A percentile compares a stretch with the other conserved stretches of the same genome.
These are phyloP conservation scores for Lithobates sylvaticus DNA, from an alignment of 2,797 vertebrate genomes.

Conservation along the genomic window DNA sequence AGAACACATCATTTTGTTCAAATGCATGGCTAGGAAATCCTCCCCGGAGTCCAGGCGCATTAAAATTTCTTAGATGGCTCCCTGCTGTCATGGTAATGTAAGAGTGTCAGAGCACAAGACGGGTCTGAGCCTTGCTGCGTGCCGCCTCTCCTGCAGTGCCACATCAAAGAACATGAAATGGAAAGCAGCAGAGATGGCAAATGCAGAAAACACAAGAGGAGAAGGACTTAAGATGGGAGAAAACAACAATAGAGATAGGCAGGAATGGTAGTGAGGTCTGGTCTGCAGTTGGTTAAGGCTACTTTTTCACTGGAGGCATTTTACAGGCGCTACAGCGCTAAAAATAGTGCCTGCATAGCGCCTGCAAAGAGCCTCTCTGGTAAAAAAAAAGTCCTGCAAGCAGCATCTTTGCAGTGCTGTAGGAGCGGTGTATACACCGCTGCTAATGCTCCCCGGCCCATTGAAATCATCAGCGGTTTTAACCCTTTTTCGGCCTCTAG, in stretches of 20 bases:
- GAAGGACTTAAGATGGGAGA: not conserved
- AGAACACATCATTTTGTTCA: not conserved
- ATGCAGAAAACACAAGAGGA: not conserved
- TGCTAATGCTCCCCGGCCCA: too few relatives aligned
- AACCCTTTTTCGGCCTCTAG: too few relatives aligned
- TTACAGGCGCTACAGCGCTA: too few relatives aligned
- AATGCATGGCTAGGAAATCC: constrained; percentile 3
- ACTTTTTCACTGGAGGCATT: too few relatives aligned
- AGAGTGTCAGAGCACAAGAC: constrained; percentile 16
- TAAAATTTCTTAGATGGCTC: not conserved
- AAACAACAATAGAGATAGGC: not conserved
- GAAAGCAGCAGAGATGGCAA: not conserved
- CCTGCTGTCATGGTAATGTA: constrained; percentile 37
- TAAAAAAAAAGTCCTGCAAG: too few relatives aligned
- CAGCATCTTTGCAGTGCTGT: too few relatives aligned
- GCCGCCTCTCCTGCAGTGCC: not conserved
- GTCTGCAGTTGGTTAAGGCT: too few relatives aligned
- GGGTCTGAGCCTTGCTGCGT: not conserved
- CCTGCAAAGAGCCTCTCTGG: too few relatives aligned
- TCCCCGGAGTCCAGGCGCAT: not conserved
- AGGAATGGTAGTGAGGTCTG: not conserved
- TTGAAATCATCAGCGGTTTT: too few relatives aligned
- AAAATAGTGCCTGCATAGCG: too few relatives aligned
- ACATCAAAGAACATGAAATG: constrained; percentile 10
- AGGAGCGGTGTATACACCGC: too few relatives aligned